These are phyloP conservation scores for Catocala fraxini DNA, from an alignment of 2,888 invertebrate species.

Conservation along the genomic window DNA sequence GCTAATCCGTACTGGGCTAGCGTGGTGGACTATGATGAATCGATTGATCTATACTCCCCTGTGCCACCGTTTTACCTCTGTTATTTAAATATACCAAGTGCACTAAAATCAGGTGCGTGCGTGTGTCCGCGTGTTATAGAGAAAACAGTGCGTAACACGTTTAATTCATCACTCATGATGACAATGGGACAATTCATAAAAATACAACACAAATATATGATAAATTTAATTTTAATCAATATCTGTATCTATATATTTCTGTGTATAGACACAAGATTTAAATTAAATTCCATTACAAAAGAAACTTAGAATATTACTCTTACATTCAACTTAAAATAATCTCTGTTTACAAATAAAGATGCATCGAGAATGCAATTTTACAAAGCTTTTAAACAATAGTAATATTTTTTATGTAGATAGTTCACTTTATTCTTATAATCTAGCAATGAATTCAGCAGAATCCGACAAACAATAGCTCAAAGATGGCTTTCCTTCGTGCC, in stretches of 20 bases:
- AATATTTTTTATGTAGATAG: constrained; percentile 19
- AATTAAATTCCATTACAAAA: constrained; percentile 49
- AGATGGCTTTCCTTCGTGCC: no score
- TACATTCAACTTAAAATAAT: constrained; percentile 40
- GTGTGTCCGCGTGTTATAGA: no score
- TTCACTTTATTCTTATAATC: constrained; percentile 31
- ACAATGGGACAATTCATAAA: neutral
- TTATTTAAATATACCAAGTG: no score
- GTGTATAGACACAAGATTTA: constrained; percentile 28
- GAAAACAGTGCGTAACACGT: no score
- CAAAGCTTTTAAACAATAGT: constrained; percentile 36
- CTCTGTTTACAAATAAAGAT: constrained; percentile 35
- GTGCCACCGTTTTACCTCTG: no score
- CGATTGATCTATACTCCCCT: no score
- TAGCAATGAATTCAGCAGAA: neutral
- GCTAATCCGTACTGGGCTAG: no score
- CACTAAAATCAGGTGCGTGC: no score
- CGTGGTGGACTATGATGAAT: no score
- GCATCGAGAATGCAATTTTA: constrained; percentile 47
- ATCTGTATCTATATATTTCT: constrained; percentile 31
- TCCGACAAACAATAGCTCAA: no score
- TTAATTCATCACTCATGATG: no score
- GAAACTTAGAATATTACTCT: constrained; percentile 27
- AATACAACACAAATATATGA: constrained; percentile 24
- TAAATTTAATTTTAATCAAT: constrained; percentile 41